Evolutionary conservation across 2,797 vertebrate genomes (phyloP), one percentile per base, ranked within the genome.

Genomic region (Acanthurus tractus): DNA sequence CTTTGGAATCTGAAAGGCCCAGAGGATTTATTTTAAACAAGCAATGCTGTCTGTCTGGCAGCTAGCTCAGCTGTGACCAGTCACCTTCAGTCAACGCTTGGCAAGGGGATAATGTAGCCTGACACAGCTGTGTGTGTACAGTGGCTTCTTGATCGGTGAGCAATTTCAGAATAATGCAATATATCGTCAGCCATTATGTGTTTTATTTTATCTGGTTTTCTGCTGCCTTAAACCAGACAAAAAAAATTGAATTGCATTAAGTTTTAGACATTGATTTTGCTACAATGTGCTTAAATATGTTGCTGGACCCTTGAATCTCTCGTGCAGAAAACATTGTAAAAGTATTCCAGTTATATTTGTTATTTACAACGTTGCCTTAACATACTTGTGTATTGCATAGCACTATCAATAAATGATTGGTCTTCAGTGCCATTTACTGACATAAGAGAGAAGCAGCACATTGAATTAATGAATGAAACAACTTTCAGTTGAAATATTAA

Each of bases 1-100:
- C 74, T 79, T 84, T 85, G 34, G 81, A 84, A 76, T 83, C 64
- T 46, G 85, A 78, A 85, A 79, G 25, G 22, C 86, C 63, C 18
- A 5, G 23, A 36, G 80, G 66, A 55, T 74, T 82, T 63, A 11
- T 56, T 56, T 55, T 29, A 71, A 81, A 84, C 70, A 85, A 81
- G 74, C 56, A 66, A 63, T 22, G 66, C 74, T 84, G 75, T 42
- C 49, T 83, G 74, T 69, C 76, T 85, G 88, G 78, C 78, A 88
- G 79, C 75, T 25, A 71, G 73, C 86, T 93, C 90, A 92, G 90
- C 91, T 93, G 90, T 0, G 82, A 89, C 86, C 90, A 85, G 76
- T 91, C 88, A 87, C 23, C 76, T 78, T 78, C 81, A 72, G 78
- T 89, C 81, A 85, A 76, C 57, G 62, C 76, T 78, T 70, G 40